Evolutionary conservation across 2,113 vertebrate species (phyloP), one percentile per base, ranked within the genome.

Genomic region (Sterna hirundo): DNA sequence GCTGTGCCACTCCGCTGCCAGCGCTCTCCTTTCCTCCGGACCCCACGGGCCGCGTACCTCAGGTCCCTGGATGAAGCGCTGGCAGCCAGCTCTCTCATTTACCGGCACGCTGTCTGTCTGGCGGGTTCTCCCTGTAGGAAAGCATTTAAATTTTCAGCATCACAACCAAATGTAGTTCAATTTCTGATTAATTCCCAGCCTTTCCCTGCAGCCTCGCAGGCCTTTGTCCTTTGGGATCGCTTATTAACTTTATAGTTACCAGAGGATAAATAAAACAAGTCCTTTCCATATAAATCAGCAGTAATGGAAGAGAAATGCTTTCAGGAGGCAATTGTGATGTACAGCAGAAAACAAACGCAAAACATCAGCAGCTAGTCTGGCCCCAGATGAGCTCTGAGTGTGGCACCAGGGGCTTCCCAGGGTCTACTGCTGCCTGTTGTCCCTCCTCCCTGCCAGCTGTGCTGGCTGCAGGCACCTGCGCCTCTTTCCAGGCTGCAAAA

Each of bases 171-270:
- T 34, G 70, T 0, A 0, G 62, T 89, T 95, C 74, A 65, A 38
- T 66, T 83, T 22, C 54, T 76, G 71, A 76, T 95, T 93, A 74
- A 66, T 91, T 91, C 85, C 58, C 87, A 86, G 87, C 58, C 80
- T 95, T 76, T 52, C 94, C 69, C 71, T 69, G 74, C 93, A 87
- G 84, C 81, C 86, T 89, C 16, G 2, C 51, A 54, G 68, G 81
- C 75, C 66, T 85, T 95, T 69, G 72, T 19, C 81, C 84, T 74
- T 62, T 42, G 93, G 62, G 87, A 90, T 75, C 2, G 0, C 78
- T 92, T 46, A 93, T 74, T 87, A 80, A 57, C 75, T 89, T 94
- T 71, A 54, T n/a, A 58, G 81, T 70, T 93, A 90, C 32, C 93
- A 78, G 86, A 51, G 71, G 78, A 87, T 77, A 83, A 94, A 94